A percentile compares a stretch with the other conserved stretches of the same genome.
phyloP scores from a whole-genome alignment of 2,888 invertebrate species.

The Lepetodrilus schrolli region DNA sequence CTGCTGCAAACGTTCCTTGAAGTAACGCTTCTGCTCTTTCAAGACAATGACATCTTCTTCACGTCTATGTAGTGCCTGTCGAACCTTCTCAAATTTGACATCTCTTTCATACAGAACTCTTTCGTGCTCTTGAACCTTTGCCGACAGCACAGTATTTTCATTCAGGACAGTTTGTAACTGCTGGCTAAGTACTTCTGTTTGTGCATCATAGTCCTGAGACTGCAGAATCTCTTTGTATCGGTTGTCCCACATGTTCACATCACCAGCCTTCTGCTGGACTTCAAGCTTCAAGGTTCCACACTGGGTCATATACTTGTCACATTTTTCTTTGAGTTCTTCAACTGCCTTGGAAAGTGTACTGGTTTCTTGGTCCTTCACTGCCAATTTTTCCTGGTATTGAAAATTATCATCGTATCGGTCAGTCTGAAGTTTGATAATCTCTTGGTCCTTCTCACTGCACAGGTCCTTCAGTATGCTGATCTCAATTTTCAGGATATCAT shows the following conservation, averaged over 20 bases:
- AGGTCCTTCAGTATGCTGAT: conserved; percentile 40
- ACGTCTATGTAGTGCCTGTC: neutral
- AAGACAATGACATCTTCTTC: neutral
- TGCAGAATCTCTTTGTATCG: neutral
- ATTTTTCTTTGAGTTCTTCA: neutral
- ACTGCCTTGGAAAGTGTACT: conserved; percentile 31
- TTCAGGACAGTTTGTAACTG: neutral
- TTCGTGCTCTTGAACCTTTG: neutral
- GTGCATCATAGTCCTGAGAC: neutral
- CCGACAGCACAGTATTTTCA: neutral
- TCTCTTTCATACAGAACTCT: neutral
- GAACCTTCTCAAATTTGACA: conserved; percentile 5
- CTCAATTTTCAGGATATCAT: conserved; percentile 40
- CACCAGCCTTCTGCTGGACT: neutral
- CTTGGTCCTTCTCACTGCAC: conserved; percentile 41
- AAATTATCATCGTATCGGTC: conserved; percentile 41
- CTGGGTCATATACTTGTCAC: neutral
- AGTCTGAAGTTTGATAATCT: conserved; percentile 45
- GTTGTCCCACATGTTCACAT: neutral
- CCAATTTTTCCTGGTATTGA: conserved; percentile 42
- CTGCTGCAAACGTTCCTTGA: neutral
- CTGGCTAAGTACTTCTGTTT: neutral
- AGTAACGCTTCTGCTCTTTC: neutral
- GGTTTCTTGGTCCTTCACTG: conserved; percentile 38
- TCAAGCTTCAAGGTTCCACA: conserved; percentile 4